These are phyloP conservation scores for Aurelia aurita DNA, from an alignment of 30 jellyfish, hydroid and myxozoan species.

Conservation along the genomic window DNA sequence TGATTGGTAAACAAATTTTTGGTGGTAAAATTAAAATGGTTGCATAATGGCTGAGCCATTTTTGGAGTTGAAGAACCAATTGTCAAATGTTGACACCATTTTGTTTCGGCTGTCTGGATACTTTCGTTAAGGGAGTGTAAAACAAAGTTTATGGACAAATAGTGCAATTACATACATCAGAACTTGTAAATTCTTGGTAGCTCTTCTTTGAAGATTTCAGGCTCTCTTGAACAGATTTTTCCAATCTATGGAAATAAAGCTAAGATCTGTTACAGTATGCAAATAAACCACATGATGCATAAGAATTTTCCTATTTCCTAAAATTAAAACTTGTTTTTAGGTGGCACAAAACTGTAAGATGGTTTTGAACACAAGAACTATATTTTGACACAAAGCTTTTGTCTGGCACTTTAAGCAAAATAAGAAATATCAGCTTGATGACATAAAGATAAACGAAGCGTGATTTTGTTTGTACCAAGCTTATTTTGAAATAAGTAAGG, in stretches of 20 bases:
- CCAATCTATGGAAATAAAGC: constrained; percentile 52
- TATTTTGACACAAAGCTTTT: not conserved
- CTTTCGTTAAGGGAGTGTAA: no score
- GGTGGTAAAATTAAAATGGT: not conserved
- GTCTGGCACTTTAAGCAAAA: not conserved
- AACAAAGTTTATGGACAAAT: not conserved
- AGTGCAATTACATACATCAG: constrained; percentile 1
- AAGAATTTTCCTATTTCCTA: no score
- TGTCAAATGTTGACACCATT: no score
- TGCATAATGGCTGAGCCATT: not conserved
- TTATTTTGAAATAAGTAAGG: no score
- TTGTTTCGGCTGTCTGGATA: no score
- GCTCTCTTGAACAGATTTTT: constrained; percentile 70
- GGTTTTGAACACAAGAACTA: not conserved
- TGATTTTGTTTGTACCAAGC: no score
- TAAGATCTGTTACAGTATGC: not conserved
- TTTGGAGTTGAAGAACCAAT: no score
- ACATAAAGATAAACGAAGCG: not conserved
- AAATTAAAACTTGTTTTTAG: no score
- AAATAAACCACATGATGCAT: not conserved
- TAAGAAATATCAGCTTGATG: not conserved
- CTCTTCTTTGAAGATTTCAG: constrained; percentile 45
- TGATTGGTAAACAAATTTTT: no score
- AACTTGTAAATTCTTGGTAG: constrained; percentile 54
- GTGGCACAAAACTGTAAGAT: no score